These are phyloP conservation scores for Graptemys geographica DNA, from an alignment of 2,797 vertebrate genomes.

Conservation along the genomic window DNA sequence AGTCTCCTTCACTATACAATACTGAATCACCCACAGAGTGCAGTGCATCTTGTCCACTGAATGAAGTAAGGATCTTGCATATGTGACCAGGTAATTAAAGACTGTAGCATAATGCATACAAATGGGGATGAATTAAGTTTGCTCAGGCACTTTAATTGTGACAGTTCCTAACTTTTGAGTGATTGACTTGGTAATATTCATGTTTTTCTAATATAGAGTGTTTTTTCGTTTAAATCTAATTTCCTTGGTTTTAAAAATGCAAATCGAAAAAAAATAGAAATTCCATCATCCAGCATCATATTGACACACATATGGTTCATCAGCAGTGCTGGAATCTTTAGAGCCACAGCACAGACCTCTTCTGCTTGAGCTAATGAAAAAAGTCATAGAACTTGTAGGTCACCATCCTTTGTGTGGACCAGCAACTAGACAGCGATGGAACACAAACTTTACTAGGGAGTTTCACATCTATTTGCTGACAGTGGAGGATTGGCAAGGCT, in stretches of 20 bases:
- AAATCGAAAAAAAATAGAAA: too few species aligned
- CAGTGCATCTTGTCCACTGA: too few species aligned
- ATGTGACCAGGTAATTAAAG: not conserved
- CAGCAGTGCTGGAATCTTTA: not conserved
- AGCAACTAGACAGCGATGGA: not conserved
- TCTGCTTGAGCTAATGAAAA: not conserved
- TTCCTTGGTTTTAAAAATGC: not conserved
- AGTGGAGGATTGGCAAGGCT: not conserved
- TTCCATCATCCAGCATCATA: not conserved
- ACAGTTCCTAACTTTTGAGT: not conserved
- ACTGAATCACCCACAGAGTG: too few species aligned
- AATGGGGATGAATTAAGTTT: not conserved
- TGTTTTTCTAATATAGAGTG: not conserved
- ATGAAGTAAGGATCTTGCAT: not conserved
- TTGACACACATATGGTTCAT: not conserved
- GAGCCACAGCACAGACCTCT: not conserved
- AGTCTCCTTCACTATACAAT: too few species aligned
- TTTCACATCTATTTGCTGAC: not conserved
- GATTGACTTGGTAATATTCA: not conserved
- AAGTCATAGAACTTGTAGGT: not conserved
- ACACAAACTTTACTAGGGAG: not conserved
- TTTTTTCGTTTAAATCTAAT: not conserved
- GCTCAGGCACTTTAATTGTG: not conserved
- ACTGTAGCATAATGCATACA: not conserved
- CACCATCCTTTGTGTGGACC: not conserved